Evolutionary conservation across 1,140 invertebrate genomes (phyloP).

Genomic region (Helicoverpa armigera): DNA sequence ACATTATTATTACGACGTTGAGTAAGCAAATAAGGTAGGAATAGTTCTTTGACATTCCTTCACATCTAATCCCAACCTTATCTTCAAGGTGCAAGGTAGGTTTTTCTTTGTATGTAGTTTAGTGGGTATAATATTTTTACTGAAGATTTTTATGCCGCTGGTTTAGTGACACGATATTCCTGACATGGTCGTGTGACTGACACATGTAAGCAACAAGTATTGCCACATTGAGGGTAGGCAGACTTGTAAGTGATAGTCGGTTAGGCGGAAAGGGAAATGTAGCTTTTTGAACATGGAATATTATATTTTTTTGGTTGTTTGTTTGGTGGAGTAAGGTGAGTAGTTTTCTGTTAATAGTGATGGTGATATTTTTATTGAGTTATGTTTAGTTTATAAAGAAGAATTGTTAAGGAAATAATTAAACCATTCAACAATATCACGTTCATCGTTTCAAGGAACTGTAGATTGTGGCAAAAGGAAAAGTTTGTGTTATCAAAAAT

Average conservation of each 20-base stretch:
- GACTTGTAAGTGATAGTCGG: conserved; percentile 30
- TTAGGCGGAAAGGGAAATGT: neutral
- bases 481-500: too few relatives aligned
- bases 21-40: conserved; percentile 54
- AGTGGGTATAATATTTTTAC: conserved; percentile 36
- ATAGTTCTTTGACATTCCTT: conserved; percentile 11
- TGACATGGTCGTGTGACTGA: conserved; percentile 45
- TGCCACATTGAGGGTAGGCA: conserved; percentile 5
- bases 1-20: conserved; percentile 53
- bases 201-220: conserved; percentile 41
- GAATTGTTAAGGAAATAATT: too few relatives aligned
- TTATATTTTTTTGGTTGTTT: neutral
- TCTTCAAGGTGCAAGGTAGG: neutral
- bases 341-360: too few relatives aligned
- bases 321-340: neutral
- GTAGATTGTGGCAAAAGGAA: too few relatives aligned
- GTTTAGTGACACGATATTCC: conserved; percentile 38
- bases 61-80: conserved; percentile 13
- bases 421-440: too few relatives aligned
- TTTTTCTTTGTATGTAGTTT: conserved; percentile 1
- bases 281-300: neutral
- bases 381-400: too few relatives aligned
- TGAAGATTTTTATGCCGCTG: conserved; percentile 39
- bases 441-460: too few relatives aligned
- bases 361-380: too few relatives aligned